A percentile compares a stretch with the other conserved stretches of the same genome.
Evolutionary conservation across 2,113 vertebrate species (phyloP).

Genomic region (Oncorhynchus kisutch): DNA sequence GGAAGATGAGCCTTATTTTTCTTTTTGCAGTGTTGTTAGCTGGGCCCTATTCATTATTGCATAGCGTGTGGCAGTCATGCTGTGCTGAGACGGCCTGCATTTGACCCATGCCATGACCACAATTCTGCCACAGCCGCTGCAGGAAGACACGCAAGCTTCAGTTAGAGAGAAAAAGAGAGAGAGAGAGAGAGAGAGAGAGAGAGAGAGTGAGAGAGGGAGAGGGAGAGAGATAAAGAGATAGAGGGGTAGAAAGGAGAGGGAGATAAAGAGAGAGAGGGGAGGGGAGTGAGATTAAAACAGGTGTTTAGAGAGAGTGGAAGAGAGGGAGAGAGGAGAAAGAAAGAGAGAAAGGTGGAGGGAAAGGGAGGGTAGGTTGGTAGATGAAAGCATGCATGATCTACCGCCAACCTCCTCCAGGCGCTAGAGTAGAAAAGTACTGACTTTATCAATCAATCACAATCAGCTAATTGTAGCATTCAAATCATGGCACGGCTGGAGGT

Average conservation of each 20-base stretch:
- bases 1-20: slow-evolving; percentile 11
- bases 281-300: background rate
- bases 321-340: background rate
- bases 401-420: slow-evolving; percentile 7
- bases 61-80: slow-evolving; percentile 15
- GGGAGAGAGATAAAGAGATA: background rate
- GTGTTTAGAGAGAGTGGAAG: background rate
- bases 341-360: background rate
- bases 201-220: background rate
- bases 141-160: background rate
- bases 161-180: slow-evolving; percentile 16
- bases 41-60: slow-evolving; percentile 23
- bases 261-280: background rate
- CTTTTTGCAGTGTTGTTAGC: background rate
- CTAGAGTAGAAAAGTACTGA: slow-evolving; percentile 24
- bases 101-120: slow-evolving; percentile 38
- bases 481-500: slow-evolving; percentile 63
- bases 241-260: background rate
- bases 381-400: background rate
- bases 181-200: background rate
- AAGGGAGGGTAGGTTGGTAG: background rate
- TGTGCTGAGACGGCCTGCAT: slow-evolving; percentile 25
- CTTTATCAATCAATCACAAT: slow-evolving; percentile 71
- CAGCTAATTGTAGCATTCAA: slow-evolving; percentile 71
- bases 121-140: slow-evolving; percentile 32